A percentile compares a stretch with the other conserved stretches of the same genome.
Conservation (phyloP, 2,888 invertebrate genomes). For the Sclerodermus sp. region DNA sequence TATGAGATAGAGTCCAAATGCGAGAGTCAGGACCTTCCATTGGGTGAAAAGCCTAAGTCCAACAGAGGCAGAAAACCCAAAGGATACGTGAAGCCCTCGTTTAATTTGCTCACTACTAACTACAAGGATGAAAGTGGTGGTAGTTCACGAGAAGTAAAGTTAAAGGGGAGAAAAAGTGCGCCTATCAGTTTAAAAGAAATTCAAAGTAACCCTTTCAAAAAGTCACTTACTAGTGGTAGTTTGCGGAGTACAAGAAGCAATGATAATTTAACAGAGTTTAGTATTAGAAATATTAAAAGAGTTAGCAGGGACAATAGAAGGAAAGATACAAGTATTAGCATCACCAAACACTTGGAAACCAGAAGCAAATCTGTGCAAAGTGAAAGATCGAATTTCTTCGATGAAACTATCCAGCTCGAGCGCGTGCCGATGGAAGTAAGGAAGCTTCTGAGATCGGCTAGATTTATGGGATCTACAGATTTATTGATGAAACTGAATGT, state of each 20-base stretch:
- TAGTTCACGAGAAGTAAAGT: constrained; percentile 6
- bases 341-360: constrained; percentile 17
- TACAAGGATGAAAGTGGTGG: background rate
- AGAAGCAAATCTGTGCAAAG: constrained; percentile 27
- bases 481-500: constrained; percentile 26
- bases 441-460: constrained; percentile 30
- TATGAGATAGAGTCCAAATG: background rate
- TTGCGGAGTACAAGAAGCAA: background rate
- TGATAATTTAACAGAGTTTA: background rate
- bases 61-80: constrained; percentile 14
- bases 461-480: constrained; percentile 18
- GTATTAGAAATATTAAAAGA: background rate
- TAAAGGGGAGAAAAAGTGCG: constrained; percentile 12
- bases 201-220: too few species aligned
- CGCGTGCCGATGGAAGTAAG: constrained; percentile 35
- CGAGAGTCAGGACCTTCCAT: background rate
- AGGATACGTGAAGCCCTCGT: constrained; percentile 2
- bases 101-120: background rate
- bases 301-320: too few species aligned
- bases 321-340: too few species aligned
- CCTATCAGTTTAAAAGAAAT: constrained; percentile 1
- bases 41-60: background rate
- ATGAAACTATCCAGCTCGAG: constrained; percentile 22
- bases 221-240: too few species aligned
- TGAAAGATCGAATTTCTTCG: constrained; percentile 16